These are phyloP conservation scores for Zophobas morio DNA, from an alignment of 1,140 invertebrate genomes.

Conservation along the genomic window DNA sequence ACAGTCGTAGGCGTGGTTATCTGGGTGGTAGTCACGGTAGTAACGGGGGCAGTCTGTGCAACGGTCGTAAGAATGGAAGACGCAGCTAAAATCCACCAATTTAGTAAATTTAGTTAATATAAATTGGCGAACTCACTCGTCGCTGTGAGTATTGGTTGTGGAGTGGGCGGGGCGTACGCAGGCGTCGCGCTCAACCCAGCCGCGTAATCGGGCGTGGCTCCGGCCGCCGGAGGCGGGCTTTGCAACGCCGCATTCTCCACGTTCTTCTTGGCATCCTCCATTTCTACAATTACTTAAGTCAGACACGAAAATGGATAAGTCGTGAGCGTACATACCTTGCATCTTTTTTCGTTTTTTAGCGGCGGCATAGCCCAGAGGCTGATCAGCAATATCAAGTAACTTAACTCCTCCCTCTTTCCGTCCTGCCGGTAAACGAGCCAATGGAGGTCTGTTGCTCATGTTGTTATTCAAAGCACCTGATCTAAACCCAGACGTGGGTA, in stretches of 20 bases:
- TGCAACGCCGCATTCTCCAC: slow-evolving; percentile 72
- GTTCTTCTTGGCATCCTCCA: slow-evolving; percentile 85
- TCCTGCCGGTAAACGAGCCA: slow-evolving; percentile 70
- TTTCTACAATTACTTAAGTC: slow-evolving; percentile 69
- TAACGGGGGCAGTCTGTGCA: slow-evolving; percentile 27
- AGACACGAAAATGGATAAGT: no score
- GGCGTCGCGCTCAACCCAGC: slow-evolving; percentile 71
- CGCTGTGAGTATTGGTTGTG: slow-evolving; percentile 60
- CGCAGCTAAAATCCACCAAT: slow-evolving; percentile 5
- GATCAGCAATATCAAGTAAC: slow-evolving; percentile 93
- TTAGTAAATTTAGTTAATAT: slow-evolving; percentile 20
- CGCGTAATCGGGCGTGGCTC: slow-evolving; percentile 69
- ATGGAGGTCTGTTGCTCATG: slow-evolving; percentile 67
- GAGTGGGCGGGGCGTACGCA: slow-evolving; percentile 65
- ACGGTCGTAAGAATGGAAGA: slow-evolving; percentile 30
- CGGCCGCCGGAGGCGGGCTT: slow-evolving; percentile 66
- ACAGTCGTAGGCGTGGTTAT: slow-evolving; percentile 51
- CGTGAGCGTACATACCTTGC: slow-evolving; percentile 68
- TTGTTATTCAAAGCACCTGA: slow-evolving; percentile 72
- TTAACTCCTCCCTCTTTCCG: slow-evolving; percentile 94
- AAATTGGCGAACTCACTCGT: slow-evolving; percentile 53
- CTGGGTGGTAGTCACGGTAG: slow-evolving; percentile 45
- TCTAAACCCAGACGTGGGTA: slow-evolving; percentile 77
- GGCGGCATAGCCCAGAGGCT: slow-evolving; percentile 82
- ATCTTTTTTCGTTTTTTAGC: slow-evolving; percentile 73